Evolutionary conservation across 2,797 vertebrate genomes (phyloP), one percentile per base, ranked within the genome.

Genomic region (Malurus leucopterus): DNA sequence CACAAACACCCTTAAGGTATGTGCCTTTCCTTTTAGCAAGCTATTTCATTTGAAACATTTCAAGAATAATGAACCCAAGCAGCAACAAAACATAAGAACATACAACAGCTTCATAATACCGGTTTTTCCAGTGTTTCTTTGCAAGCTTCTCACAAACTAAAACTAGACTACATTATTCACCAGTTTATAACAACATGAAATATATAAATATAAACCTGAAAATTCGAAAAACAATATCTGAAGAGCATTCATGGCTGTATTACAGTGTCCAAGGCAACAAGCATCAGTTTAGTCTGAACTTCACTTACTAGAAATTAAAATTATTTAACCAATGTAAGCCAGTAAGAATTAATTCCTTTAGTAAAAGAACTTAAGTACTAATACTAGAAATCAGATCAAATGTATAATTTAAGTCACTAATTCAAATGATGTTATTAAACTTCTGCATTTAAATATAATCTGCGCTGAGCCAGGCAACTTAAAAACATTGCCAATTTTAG

Each of bases 311-410:
- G 24, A 80, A 80, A 24, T 38, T 38, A 49, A 44, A 30, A 59
- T 19, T 6, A 55, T 89, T 78, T 75, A 38, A 88, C 68, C 22
- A 50, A 36, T 61, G 41, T 46, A 29, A 81, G 24, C 13, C 44
- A 88, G 0, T 29, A 65, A 55, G 41, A 87, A 88, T 9, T 75
- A 46, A 81, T n/a, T 43, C 85, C 32, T 74, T 83, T 4, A 49
- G 26, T 29, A 92, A 84, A 85, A 51, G 5, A 89, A 75, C 47
- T 58, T 8, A 75, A 59, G 24, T 27, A 86, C n/a, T 55, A 79
- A 88, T 15, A 46, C 27, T 83, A n/a, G 26, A 83, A 63, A 34
- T 77, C 69, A 83, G 19, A 62, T n/a, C 41, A 85, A 46, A 80
- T 43, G 43, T 11, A 27, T 41, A 57, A 75, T 49, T 65, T 57